These are phyloP conservation scores for Chlorops oryzae DNA, from an alignment of 1,140 invertebrate genomes.

Conservation along the genomic window DNA sequence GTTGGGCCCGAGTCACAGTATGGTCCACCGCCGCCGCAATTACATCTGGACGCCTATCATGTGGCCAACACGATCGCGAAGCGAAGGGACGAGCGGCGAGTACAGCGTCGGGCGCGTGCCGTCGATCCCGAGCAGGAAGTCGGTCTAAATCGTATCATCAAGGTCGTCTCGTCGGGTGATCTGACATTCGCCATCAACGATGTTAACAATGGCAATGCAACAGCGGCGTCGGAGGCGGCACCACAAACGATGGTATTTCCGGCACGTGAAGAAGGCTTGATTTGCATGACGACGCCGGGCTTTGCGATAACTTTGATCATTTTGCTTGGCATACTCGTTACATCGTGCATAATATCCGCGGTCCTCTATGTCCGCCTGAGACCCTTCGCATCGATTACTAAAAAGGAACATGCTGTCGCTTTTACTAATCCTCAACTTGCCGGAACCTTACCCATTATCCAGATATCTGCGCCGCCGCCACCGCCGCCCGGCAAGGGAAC, in stretches of 20 bases:
- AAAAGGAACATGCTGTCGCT: constrained; percentile 52
- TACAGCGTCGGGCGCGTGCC: constrained; percentile 57
- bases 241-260: constrained; percentile 67
- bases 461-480: constrained; percentile 29
- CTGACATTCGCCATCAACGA: constrained; percentile 73
- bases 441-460: constrained; percentile 32
- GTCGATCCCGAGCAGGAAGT: constrained; percentile 66
- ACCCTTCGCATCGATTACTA: constrained; percentile 57
- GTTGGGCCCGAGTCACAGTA: constrained; percentile 61
- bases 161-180: constrained; percentile 80
- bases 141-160: constrained; percentile 74
- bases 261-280: constrained; percentile 58
- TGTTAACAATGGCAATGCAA: constrained; percentile 53
- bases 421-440: constrained; percentile 46
- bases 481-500: constrained; percentile 23
- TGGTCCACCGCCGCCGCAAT: constrained; percentile 58
- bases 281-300: constrained; percentile 88
- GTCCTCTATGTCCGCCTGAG: constrained; percentile 73
- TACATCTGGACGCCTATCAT: constrained; percentile 55
- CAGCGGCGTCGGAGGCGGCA: constrained; percentile 51
- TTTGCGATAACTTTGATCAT: constrained; percentile 79
- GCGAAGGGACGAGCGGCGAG: constrained; percentile 68
- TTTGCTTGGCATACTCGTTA: constrained; percentile 69
- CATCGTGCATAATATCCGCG: constrained; percentile 75
- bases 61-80: constrained; percentile 51